A percentile compares a stretch with the other conserved stretches of the same genome.
Evolutionary conservation across 2,797 vertebrate species (phyloP).

Genomic region (Muraenolepis orangiensis): DNA sequence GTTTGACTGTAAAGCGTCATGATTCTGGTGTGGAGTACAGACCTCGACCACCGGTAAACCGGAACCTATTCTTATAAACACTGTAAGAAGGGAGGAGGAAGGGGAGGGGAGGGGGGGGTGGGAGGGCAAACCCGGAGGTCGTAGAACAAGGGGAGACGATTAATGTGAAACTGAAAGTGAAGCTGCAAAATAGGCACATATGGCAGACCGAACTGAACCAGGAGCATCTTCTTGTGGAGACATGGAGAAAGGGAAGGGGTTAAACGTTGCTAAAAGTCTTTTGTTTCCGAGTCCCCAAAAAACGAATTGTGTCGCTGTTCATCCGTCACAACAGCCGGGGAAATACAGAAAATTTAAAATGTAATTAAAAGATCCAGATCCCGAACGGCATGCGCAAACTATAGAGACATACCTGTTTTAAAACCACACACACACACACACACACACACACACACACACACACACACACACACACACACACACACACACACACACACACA

Average conservation of each 20-base stretch:
- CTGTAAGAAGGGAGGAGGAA: neutral
- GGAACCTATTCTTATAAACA: neutral
- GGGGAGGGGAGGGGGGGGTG: too few relatives aligned
- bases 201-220: slow-evolving; percentile 55
- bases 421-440: neutral
- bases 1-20: slow-evolving; percentile 17
- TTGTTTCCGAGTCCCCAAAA: neutral
- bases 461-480: too few relatives aligned
- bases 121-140: too few relatives aligned
- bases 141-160: too few relatives aligned
- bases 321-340: slow-evolving; percentile 20
- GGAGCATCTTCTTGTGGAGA: neutral
- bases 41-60: neutral
- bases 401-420: neutral
- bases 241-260: neutral
- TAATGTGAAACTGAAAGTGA: slow-evolving; percentile 5
- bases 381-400: neutral
- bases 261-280: neutral
- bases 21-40: neutral
- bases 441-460: neutral
- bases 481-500: too few relatives aligned
- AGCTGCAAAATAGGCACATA: slow-evolving; percentile 69
- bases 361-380: slow-evolving; percentile 19
- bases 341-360: neutral
- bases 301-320: neutral